Conservation (phyloP, 1,140 invertebrate genomes). For the Lordiphosa collinella region DNA sequence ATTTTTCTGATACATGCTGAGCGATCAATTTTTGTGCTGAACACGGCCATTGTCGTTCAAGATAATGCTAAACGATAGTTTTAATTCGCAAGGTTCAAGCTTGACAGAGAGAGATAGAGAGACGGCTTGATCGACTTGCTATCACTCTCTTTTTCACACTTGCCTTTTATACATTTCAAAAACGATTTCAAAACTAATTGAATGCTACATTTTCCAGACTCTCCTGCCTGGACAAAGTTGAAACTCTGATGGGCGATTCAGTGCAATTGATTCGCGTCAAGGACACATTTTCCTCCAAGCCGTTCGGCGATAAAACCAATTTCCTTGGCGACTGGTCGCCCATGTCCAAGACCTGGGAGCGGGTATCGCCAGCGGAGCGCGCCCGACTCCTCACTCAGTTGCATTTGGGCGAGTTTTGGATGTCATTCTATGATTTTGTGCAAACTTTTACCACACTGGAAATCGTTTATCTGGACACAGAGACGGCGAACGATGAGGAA, state of each 20-base stretch:
- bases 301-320: slow-evolving; percentile 83
- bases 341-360: slow-evolving; percentile 87
- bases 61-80: too few species aligned
- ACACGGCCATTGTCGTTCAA: too few species aligned
- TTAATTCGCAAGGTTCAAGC: too few species aligned
- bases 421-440: slow-evolving; percentile 91
- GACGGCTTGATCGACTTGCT: too few species aligned
- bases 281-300: slow-evolving; percentile 82
- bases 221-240: slow-evolving; percentile 88
- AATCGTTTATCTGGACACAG: slow-evolving; percentile 92
- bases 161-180: too few species aligned
- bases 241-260: slow-evolving; percentile 86
- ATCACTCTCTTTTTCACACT: too few species aligned
- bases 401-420: slow-evolving; percentile 92
- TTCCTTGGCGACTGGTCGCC: slow-evolving; percentile 87
- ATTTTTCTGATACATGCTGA: too few species aligned
- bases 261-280: slow-evolving; percentile 87
- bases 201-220: slow-evolving; percentile 80
- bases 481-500: slow-evolving; percentile 91
- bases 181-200: slow-evolving; percentile 79
- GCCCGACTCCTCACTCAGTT: slow-evolving; percentile 86
- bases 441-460: slow-evolving; percentile 91
- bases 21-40: too few species aligned
- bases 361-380: slow-evolving; percentile 86
- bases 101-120: too few species aligned